Evolutionary conservation across 2,113 vertebrate species (phyloP).

Genomic region (Melanotaenia duboulayi): DNA sequence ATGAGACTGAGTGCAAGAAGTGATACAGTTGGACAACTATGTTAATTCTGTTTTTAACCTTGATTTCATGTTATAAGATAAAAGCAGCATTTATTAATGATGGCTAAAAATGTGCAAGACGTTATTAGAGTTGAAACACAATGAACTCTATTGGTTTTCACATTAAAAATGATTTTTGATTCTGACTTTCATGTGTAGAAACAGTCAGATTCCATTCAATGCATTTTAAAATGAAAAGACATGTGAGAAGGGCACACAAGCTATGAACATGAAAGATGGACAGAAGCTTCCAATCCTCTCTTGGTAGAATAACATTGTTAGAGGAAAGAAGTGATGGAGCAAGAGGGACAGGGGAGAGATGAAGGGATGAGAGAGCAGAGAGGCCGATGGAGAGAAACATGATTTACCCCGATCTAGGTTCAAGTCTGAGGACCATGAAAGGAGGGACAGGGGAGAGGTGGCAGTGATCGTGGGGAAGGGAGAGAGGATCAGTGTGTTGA

Average conservation of each 20-base stretch:
- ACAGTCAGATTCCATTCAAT: constrained; percentile 51
- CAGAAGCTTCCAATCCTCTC: constrained; percentile 65
- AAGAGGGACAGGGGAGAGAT: constrained; percentile 54
- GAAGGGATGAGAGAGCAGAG: constrained; percentile 49
- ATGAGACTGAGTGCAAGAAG: no score
- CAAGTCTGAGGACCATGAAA: constrained; percentile 91
- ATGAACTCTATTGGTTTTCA: constrained; percentile 11
- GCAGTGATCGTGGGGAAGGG: constrained; percentile 77
- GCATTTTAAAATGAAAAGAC: constrained; percentile 38
- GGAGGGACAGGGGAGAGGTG: constrained; percentile 80
- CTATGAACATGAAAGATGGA: constrained; percentile 47
- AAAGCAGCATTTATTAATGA: constrained; percentile 18
- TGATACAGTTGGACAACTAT: no score
- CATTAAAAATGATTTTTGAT: no score
- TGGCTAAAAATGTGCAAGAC: constrained; percentile 17
- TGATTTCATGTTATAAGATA: not conserved
- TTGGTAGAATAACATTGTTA: constrained; percentile 44
- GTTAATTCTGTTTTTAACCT: not conserved
- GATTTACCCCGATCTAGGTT: constrained; percentile 93
- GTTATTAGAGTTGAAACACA: not conserved
- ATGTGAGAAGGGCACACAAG: constrained; percentile 29
- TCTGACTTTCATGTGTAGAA: constrained; percentile 9
- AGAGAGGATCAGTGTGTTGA: constrained; percentile 82
- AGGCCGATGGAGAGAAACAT: constrained; percentile 75
- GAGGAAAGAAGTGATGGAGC: constrained; percentile 50